These are phyloP conservation scores for Brachyptera putata DNA, from an alignment of 2,888 invertebrate species.

Conservation along the genomic window DNA sequence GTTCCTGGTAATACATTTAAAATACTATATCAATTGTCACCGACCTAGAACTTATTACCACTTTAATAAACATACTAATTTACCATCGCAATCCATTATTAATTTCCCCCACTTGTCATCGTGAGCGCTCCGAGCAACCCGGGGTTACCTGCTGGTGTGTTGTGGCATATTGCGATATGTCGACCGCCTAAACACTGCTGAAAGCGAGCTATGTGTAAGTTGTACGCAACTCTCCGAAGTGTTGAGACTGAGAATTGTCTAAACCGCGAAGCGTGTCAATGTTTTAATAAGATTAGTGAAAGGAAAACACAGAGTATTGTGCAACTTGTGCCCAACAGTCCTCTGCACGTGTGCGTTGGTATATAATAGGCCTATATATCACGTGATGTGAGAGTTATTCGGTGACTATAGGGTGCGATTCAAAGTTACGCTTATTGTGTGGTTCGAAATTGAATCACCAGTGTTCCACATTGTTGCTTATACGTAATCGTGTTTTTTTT, in stretches of 20 bases:
- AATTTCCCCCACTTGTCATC: conserved; percentile 14
- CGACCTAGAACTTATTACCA: conserved; percentile 5
- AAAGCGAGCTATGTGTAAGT: conserved; percentile 5
- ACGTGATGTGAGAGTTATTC: too few species aligned
- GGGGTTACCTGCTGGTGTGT: not conserved
- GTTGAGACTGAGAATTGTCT: not conserved
- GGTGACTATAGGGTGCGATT: too few species aligned
- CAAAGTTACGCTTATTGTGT: conserved; percentile 19
- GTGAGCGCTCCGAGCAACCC: not conserved
- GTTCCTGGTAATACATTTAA: too few species aligned
- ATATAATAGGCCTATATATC: too few species aligned
- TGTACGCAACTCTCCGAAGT: not conserved
- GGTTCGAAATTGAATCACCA: conserved; percentile 5
- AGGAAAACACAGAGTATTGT: not conserved
- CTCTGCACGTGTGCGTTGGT: not conserved
- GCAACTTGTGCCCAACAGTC: not conserved
- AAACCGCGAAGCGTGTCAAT: conserved; percentile 21
- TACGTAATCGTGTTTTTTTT: too few species aligned
- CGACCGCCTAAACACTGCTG: not conserved
- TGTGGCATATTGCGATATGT: not conserved
- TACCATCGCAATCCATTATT: not conserved
- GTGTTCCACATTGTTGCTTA: too few species aligned
- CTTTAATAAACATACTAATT: conserved; percentile 14
- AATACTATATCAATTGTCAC: too few species aligned
- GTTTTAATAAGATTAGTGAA: conserved; percentile 24